Conservation (phyloP, 2,797 vertebrate species). For the Pipistrellus kuhlii region DNA sequence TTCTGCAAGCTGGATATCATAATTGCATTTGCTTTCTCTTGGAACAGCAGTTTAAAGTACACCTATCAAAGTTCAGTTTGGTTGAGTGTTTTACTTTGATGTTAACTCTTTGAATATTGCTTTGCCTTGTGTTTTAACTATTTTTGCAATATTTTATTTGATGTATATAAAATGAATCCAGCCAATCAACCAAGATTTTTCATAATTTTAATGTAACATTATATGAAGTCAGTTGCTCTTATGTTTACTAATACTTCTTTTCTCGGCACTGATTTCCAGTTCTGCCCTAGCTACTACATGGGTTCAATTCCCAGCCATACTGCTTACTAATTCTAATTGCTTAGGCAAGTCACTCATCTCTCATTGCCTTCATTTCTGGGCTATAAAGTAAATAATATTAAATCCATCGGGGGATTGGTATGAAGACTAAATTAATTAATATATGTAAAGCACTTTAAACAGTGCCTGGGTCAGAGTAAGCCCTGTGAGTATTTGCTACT, state of each 20-base stretch:
- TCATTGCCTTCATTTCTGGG: slow-evolving; percentile 30
- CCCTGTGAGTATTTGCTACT: not conserved
- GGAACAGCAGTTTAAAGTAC: slow-evolving; percentile 23
- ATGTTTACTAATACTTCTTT: not conserved
- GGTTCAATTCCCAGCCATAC: not conserved
- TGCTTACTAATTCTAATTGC: not conserved
- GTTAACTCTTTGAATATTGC: not conserved
- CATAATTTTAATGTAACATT: not conserved
- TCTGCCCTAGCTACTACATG: not conserved
- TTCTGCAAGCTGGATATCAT: slow-evolving; percentile 21
- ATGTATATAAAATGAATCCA: not conserved
- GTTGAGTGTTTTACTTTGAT: not conserved
- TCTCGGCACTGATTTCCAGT: not conserved
- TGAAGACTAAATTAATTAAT: not conserved
- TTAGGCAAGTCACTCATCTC: not conserved
- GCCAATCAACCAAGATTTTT: not conserved
- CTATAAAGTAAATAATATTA: slow-evolving; percentile 5
- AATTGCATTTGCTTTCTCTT: slow-evolving; percentile 21
- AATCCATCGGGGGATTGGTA: not conserved
- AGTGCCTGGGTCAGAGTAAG: not conserved
- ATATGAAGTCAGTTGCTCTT: not conserved
- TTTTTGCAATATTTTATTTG: slow-evolving; percentile 45
- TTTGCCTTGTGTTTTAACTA: slow-evolving; percentile 30
- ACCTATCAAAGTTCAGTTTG: not conserved
- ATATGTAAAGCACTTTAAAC: not conserved